Evolutionary conservation across 2,797 vertebrate species (phyloP).

Genomic region (Micropoecilia bifurca): DNA sequence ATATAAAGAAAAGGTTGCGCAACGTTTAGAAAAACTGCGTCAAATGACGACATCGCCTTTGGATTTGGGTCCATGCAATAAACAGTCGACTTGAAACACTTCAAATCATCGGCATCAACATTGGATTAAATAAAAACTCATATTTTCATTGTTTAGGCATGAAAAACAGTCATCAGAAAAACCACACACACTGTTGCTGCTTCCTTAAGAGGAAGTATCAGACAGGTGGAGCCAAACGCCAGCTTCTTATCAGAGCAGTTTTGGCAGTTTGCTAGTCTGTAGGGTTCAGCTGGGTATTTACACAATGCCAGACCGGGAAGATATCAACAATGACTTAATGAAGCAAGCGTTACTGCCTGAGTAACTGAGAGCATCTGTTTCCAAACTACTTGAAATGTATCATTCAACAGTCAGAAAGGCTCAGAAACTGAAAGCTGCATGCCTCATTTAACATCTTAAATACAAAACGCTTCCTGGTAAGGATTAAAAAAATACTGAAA

Average conservation of each 20-base stretch:
- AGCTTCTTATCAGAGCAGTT: neutral
- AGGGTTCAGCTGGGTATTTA: neutral
- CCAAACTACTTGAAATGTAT: neutral
- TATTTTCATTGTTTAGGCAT: neutral
- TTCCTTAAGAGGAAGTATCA: neutral
- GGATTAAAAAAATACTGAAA: neutral
- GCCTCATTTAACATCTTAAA: neutral
- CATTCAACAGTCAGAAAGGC: neutral
- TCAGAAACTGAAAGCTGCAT: neutral
- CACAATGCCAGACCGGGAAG: neutral
- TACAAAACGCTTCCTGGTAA: neutral
- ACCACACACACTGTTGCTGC: neutral
- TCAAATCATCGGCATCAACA: constrained; percentile 17
- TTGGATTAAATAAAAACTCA: constrained; percentile 3
- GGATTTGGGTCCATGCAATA: constrained; percentile 19
- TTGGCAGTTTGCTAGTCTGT: neutral
- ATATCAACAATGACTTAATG: neutral
- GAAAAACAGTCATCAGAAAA: neutral
- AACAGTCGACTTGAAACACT: constrained; percentile 9
- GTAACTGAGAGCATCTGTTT: neutral
- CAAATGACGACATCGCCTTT: constrained; percentile 8
- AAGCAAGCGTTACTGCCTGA: neutral
- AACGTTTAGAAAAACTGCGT: constrained; percentile 21
- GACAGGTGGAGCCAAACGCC: neutral
- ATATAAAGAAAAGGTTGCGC: constrained; percentile 31